These are phyloP conservation scores for Neostethus bicornis DNA, from an alignment of 2,797 vertebrate genomes.

Conservation along the genomic window DNA sequence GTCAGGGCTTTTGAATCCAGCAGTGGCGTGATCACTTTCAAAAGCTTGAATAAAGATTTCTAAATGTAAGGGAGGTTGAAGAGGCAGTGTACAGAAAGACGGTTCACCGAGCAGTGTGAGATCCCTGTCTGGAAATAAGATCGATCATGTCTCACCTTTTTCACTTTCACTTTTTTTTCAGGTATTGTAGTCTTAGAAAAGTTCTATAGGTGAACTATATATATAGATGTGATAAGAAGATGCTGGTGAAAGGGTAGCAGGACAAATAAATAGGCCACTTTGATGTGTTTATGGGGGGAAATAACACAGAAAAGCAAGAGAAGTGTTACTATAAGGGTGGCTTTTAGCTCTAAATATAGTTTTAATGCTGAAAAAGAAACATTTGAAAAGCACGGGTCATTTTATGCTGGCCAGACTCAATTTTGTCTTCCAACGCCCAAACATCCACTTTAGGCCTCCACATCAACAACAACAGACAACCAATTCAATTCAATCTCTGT, in stretches of 20 bases:
- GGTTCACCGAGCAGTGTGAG: conserved; percentile 9
- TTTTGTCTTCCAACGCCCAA: conserved; percentile 32
- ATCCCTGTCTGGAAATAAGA: conserved; percentile 7
- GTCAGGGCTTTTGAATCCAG: conserved; percentile 35
- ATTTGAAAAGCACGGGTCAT: conserved; percentile 29
- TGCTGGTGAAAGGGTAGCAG: not conserved
- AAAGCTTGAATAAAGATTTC: conserved; percentile 36
- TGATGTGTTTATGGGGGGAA: conserved; percentile 37
- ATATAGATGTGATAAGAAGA: not conserved
- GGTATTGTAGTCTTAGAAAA: conserved; percentile 4
- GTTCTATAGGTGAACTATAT: conserved; percentile 11
- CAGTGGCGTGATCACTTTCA: conserved; percentile 29
- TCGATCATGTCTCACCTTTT: conserved; percentile 15
- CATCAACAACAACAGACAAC: conserved; percentile 48
- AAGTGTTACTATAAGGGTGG: conserved; percentile 23
- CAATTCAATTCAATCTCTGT: conserved; percentile 69
- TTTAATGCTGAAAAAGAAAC: conserved; percentile 22
- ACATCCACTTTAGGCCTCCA: conserved; percentile 42
- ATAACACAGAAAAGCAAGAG: conserved; percentile 13
- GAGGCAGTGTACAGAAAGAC: conserved; percentile 26
- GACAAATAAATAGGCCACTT: conserved; percentile 27
- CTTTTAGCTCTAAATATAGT: conserved; percentile 56
- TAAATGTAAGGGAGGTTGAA: conserved; percentile 8
- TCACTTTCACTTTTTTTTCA: not conserved
- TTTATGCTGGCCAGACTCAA: conserved; percentile 26